Base-by-base conservation (phyloP, 2,113 vertebrate genomes). In the Nothoprocta perdicaria region DNA sequence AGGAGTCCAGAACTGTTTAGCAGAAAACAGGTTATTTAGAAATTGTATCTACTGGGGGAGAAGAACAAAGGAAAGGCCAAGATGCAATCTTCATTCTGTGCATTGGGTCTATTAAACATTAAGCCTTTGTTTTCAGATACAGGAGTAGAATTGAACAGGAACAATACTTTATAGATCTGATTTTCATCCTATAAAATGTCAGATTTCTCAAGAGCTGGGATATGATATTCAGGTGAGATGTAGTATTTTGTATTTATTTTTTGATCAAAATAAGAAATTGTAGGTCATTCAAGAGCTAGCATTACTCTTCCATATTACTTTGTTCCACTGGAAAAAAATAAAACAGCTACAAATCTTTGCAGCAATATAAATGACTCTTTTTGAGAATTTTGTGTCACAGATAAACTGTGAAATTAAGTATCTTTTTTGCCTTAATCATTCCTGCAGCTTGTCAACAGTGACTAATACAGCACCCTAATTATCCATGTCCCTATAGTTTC, bases 341-440 rank as follows among this genome's bases (percentile, higher is more conserved):
- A 84, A 89, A 93, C 14, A 83, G 6, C 52, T 87, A 78, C n/a
- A 45, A 86, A 92, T 80, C 62, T 87, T 94, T 89, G 86, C 60
- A 68, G 22, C 41, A 86, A 52, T 84, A 87, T 66, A 89, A 92
- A 84, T 85, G 4, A 84, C 26, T 7, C 33, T 86, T 89, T 90
- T 84, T 72, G 29, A 89, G 66, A 88, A 84, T 80, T 95, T 91
- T 87, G 46, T 93, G 21, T 84, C 81, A 86, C 46, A 85, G 53
- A 85, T 91, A 95, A 94, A 92, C 71, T 73, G 43, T 85, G 89
- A 96, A 94, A 96, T 94, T 92, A 92, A 14, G 16, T 7, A 43
- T 22, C 41, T 45, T 60, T 92, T 69, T 92, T 84, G 6, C 33
- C 10, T 90, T 95, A 91, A 88, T 93, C 27, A 68, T 82, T 92